Conservation (phyloP, 1,140 invertebrate genomes). For the Tetramorium parvispinum region DNA sequence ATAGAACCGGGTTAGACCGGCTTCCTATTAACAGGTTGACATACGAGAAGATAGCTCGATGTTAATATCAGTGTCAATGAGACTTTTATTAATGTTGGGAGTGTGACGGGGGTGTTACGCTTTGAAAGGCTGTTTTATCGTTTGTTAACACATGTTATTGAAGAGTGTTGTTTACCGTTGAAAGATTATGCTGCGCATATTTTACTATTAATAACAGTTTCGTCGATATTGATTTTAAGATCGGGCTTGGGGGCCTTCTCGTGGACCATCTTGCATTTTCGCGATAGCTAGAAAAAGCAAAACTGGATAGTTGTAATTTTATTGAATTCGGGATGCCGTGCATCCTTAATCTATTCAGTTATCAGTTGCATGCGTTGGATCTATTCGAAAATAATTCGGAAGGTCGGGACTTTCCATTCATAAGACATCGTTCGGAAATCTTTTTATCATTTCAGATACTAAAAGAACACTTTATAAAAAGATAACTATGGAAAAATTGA, state of each 20-base stretch:
- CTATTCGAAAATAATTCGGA: not conserved
- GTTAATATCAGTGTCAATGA: slow-evolving; percentile 13
- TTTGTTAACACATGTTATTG: slow-evolving; percentile 5
- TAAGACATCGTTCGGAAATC: not conserved
- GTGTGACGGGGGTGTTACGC: not conserved
- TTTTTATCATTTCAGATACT: not conserved
- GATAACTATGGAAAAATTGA: not conserved
- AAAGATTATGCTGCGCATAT: not conserved
- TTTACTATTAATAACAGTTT: slow-evolving; percentile 29
- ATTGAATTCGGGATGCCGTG: not conserved
- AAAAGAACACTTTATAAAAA: not conserved
- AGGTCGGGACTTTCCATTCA: not conserved
- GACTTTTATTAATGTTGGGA: not conserved
- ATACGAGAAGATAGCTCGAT: not conserved
- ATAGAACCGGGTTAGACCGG: slow-evolving; percentile 10
- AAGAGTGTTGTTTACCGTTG: not conserved
- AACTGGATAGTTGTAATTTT: not conserved
- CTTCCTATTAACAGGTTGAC: not conserved
- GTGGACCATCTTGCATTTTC: not conserved
- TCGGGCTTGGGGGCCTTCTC: not conserved
- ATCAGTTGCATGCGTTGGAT: not conserved
- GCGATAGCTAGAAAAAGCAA: not conserved
- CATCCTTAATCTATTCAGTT: slow-evolving; percentile 4
- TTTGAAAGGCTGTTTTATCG: slow-evolving; percentile 31
- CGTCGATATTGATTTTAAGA: not conserved